Conservation (phyloP, 2,113 vertebrate genomes). For the Thunnus thynnus region DNA sequence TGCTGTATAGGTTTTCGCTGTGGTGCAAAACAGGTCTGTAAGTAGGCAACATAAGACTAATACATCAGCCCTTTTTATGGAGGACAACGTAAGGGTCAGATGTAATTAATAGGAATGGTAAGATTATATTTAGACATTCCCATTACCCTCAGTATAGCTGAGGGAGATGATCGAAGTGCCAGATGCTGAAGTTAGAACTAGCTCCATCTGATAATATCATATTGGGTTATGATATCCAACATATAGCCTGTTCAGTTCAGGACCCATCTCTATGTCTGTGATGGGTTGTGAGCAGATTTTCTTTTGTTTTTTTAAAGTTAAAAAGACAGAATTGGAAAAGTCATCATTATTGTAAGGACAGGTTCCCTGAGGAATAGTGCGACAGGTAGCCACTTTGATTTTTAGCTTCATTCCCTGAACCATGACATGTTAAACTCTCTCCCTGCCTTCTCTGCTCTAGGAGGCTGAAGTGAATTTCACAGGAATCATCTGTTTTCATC, state of each 20-base stretch:
- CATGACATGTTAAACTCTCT: neutral
- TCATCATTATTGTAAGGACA: neutral
- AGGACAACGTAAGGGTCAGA: slow-evolving; percentile 45
- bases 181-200: slow-evolving; percentile 63
- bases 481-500: neutral
- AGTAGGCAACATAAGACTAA: slow-evolving; percentile 52
- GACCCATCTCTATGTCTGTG: slow-evolving; percentile 26
- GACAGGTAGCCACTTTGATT: neutral
- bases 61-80: slow-evolving; percentile 68
- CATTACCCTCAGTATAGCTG: slow-evolving; percentile 46
- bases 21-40: slow-evolving; percentile 55
- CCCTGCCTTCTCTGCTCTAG: neutral
- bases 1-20: slow-evolving; percentile 63
- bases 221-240: slow-evolving; percentile 31
- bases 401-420: slow-evolving; percentile 8
- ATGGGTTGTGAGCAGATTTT: neutral
- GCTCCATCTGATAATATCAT: slow-evolving; percentile 49
- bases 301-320: neutral
- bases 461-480: neutral
- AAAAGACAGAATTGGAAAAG: slow-evolving; percentile 4
- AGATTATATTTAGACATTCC: slow-evolving; percentile 72
- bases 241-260: neutral
- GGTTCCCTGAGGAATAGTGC: neutral
- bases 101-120: slow-evolving; percentile 67
- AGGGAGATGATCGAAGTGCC: slow-evolving; percentile 58